These are phyloP conservation scores for Saccopteryx bilineata DNA, from an alignment of 2,113 vertebrate species.

Conservation along the genomic window DNA sequence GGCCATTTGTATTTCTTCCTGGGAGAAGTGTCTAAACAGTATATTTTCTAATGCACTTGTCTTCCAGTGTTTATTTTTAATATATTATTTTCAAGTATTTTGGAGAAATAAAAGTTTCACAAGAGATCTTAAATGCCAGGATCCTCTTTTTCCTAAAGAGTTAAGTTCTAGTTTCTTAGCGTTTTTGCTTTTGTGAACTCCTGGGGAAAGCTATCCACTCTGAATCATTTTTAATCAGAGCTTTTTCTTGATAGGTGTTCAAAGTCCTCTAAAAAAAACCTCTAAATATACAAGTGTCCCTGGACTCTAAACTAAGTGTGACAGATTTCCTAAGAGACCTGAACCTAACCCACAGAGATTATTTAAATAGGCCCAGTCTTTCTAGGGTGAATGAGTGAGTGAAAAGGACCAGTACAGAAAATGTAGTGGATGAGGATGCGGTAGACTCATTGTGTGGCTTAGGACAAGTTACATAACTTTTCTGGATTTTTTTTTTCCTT, in stretches of 20 bases:
- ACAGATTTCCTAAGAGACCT: constrained; percentile 27
- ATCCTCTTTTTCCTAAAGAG: constrained; percentile 41
- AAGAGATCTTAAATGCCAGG: constrained; percentile 5
- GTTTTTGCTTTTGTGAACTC: constrained; percentile 32
- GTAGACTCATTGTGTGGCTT: constrained; percentile 31
- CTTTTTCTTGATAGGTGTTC: constrained; percentile 45
- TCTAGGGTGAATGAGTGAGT: not conserved
- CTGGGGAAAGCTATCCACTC: not conserved
- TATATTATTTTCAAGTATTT: constrained; percentile 51
- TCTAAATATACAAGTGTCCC: constrained; percentile 16
- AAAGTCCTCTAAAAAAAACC: constrained; percentile 58
- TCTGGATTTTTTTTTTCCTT: constrained; percentile 34
- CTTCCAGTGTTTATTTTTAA: constrained; percentile 20
- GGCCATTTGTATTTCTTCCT: too few relatives aligned
- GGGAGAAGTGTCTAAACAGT: not conserved
- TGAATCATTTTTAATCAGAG: constrained; percentile 64
- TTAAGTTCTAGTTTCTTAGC: constrained; percentile 41
- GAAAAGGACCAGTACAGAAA: not conserved
- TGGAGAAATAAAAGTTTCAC: constrained; percentile 58
- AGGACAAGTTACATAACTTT: constrained; percentile 11
- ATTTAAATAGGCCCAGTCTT: not conserved
- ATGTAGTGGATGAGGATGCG: not conserved
- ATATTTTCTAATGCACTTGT: constrained; percentile 39
- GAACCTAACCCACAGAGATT: not conserved
- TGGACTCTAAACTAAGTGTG: constrained; percentile 30